A percentile compares a stretch with the other conserved stretches of the same genome.
Evolutionary conservation across 92 coral and sea anemone species (phyloP).

Genomic region (Epizoanthus scotinus): DNA sequence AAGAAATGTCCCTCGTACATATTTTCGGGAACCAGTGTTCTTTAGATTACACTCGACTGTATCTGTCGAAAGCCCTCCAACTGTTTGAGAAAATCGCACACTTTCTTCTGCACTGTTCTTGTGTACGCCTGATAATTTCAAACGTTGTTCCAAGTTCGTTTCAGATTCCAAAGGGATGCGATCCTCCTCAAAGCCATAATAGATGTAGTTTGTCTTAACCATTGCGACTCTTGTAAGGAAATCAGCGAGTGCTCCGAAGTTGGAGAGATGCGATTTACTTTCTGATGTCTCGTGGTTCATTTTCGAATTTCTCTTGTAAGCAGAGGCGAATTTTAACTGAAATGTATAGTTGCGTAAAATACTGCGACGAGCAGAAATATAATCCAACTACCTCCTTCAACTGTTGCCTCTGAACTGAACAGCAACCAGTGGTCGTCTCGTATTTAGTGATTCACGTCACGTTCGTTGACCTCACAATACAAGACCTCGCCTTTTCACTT

Average conservation of each 20-base stretch:
- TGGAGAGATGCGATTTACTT: not conserved
- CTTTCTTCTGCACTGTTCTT: not conserved
- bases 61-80: not conserved
- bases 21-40: not conserved
- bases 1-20: not conserved
- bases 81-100: not conserved
- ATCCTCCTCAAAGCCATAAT: slow-evolving; percentile 4
- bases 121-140: not conserved
- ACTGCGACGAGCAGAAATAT: too few species aligned
- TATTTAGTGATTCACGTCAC: too few species aligned
- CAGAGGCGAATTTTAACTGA: not conserved
- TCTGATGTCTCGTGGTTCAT: too few species aligned
- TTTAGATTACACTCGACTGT: not conserved
- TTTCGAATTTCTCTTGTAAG: too few species aligned
- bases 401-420: slow-evolving; percentile 3
- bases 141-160: not conserved
- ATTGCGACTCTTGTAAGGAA: not conserved
- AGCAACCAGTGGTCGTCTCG: too few species aligned
- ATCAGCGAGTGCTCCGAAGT: not conserved
- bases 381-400: not conserved
- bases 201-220: not conserved
- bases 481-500: too few species aligned
- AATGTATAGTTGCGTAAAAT: not conserved
- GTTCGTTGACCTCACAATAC: too few species aligned
- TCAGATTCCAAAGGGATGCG: not conserved